Evolutionary conservation across 2,888 invertebrate genomes (phyloP), one percentile per base, ranked within the genome.

Genomic region (Brenthis hecate): DNA sequence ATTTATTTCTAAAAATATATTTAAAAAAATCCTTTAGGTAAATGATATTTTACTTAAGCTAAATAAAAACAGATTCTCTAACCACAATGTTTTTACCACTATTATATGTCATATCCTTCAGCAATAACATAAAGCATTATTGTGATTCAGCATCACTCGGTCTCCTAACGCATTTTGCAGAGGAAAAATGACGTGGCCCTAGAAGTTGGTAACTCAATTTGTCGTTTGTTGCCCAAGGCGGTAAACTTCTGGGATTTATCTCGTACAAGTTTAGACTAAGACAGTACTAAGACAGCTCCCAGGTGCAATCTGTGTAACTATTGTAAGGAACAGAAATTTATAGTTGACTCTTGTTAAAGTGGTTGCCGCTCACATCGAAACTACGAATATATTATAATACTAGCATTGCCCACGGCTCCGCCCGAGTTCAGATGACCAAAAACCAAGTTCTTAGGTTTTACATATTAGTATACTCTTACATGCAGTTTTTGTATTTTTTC

Each of bases 251-350:
- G 74, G 82, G 85, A 86, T 85, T 86, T 87, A 86, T 84, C 84
- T 82, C 76, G 83, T 80, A 80, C 83, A 85, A 88, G 83, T 86
- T 86, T 81, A 80, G 82, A 80, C 82, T 84, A 81, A 85, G 84
- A 81, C 82, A 78, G 79, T 75, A 77, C 81, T 80, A 79, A 84
- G 88, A 88, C 87, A 83, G 85, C 81, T 87, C 88, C 87, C 89
- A 88, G 89, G 89, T 89, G 89, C 88, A 87, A 87, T 86, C 83
- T 82, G 80, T 82, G 85, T 85, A 85, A 87, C 88, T 87, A 88
- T 89, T 88, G 88, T 87, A 87, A 86, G 87, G 88, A 85, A 84
- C 83, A 84, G 82, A 84, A 87, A 89, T 88, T 87, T 89, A 88
- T 87, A 81, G 89, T 82, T 81, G 74, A 73, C 78, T 79, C 78